Conservation (phyloP, 2,888 invertebrate species). For the Eumerus sabulonum region DNA sequence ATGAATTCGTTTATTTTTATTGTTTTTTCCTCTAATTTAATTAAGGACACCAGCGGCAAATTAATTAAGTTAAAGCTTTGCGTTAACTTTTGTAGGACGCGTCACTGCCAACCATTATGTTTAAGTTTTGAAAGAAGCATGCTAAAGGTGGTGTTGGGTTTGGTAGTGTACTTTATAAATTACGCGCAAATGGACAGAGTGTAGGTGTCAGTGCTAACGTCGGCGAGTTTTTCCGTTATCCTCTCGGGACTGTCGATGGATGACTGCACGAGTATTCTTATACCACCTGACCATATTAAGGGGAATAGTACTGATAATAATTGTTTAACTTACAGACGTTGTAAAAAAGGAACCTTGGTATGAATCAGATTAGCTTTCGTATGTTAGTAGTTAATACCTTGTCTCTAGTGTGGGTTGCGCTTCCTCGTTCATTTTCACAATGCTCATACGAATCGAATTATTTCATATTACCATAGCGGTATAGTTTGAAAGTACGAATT, state of each 20-base stretch:
- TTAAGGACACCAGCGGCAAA: too few species aligned
- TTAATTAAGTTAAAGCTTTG: too few species aligned
- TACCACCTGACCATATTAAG: too few species aligned
- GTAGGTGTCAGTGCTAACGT: conserved; percentile 3
- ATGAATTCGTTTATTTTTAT: too few species aligned
- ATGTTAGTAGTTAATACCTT: conserved; percentile 45
- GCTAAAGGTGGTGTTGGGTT: too few species aligned
- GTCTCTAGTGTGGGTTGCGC: conserved; percentile 36
- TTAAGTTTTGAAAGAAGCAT: too few species aligned
- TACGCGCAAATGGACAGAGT: conserved; percentile 20
- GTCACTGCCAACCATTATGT: neutral
- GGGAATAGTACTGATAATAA: conserved; percentile 33
- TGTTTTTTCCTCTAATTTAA: too few species aligned
- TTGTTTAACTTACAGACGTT: conserved; percentile 28
- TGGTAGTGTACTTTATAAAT: conserved; percentile 10
- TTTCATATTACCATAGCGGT: too few species aligned
- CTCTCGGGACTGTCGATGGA: conserved; percentile 34
- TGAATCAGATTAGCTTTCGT: conserved; percentile 29
- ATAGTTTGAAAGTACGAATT: too few species aligned
- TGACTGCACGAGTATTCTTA: conserved; percentile 29
- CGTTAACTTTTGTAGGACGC: too few species aligned
- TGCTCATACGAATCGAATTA: too few species aligned
- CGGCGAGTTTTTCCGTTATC: conserved; percentile 27
- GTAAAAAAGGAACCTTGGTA: conserved; percentile 21
- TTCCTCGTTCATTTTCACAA: conserved; percentile 3